These are phyloP conservation scores for Theristus sp. DNA, from an alignment of 2,888 invertebrate species.

Conservation along the genomic window DNA sequence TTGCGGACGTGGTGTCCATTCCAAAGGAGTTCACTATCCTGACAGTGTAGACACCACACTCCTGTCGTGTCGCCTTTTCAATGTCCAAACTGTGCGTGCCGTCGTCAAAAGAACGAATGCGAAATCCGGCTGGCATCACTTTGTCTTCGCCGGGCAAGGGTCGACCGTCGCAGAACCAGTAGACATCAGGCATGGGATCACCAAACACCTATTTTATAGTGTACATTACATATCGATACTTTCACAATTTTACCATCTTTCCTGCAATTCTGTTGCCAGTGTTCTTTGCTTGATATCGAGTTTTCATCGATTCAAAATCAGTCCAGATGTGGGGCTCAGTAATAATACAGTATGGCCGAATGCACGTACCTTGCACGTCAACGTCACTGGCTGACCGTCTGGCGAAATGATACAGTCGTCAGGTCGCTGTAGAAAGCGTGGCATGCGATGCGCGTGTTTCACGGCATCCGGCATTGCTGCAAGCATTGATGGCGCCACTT, in stretches of 20 bases:
- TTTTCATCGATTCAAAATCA: too few species aligned
- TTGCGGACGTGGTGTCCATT: not conserved
- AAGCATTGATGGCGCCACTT: too few species aligned
- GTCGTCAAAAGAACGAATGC: conserved; percentile 16
- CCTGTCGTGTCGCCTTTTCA: conserved; percentile 12
- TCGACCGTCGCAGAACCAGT: conserved; percentile 24
- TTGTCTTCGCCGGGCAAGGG: conserved; percentile 3
- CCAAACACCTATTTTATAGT: conserved; percentile 14
- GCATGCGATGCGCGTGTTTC: conserved; percentile 9
- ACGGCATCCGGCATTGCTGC: not conserved
- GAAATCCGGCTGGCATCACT: conserved; percentile 11
- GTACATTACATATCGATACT: too few species aligned
- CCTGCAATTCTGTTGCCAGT: too few species aligned
- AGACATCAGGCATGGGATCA: conserved; percentile 18
- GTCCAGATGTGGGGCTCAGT: too few species aligned
- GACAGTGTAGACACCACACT: conserved; percentile 22
- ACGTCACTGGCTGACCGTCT: not conserved
- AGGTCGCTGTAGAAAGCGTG: conserved; percentile 5
- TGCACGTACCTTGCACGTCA: conserved; percentile 4
- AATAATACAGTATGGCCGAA: too few species aligned
- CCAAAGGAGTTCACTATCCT: conserved; percentile 16
- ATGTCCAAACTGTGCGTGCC: conserved; percentile 17
- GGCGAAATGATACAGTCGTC: conserved; percentile 2
- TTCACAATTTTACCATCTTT: too few species aligned
- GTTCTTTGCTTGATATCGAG: too few species aligned